Conservation (phyloP, 2,888 invertebrate genomes). For the Dryobotodes eremita region DNA sequence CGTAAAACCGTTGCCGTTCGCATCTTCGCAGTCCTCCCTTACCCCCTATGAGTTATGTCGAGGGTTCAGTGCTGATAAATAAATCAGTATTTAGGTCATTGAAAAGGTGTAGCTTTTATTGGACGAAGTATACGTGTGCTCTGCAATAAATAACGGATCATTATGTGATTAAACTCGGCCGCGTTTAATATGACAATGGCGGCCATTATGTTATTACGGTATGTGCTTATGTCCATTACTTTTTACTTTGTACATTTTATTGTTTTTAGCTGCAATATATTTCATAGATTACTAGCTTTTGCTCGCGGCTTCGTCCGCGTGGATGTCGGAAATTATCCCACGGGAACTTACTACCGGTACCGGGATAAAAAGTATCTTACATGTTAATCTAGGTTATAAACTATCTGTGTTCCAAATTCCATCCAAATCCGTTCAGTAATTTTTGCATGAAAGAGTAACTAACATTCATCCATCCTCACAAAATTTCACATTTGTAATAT, state of each 20-base stretch:
- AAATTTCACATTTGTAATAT: no score
- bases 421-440: no score
- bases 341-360: no score
- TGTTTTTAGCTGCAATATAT: constrained; percentile 11
- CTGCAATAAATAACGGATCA: constrained; percentile 72
- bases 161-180: constrained; percentile 74
- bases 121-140: constrained; percentile 67
- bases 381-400: no score
- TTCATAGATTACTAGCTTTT: background rate
- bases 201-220: constrained; percentile 61
- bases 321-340: no score
- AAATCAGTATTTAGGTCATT: constrained; percentile 81
- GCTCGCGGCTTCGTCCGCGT: no score
- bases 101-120: constrained; percentile 76
- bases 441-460: no score
- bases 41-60: constrained; percentile 74
- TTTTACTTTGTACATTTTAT: constrained; percentile 31
- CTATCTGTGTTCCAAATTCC: no score
- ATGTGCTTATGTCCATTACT: constrained; percentile 38
- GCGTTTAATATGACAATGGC: constrained; percentile 68
- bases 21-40: constrained; percentile 60
- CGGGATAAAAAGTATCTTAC: no score
- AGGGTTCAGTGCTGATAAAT: constrained; percentile 77
- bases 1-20: constrained; percentile 75
- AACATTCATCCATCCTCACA: no score